A percentile compares a stretch with the other conserved stretches of the same genome.
These are phyloP conservation scores for Saccopteryx leptura DNA, from an alignment of 2,113 vertebrate genomes.

Conservation along the genomic window DNA sequence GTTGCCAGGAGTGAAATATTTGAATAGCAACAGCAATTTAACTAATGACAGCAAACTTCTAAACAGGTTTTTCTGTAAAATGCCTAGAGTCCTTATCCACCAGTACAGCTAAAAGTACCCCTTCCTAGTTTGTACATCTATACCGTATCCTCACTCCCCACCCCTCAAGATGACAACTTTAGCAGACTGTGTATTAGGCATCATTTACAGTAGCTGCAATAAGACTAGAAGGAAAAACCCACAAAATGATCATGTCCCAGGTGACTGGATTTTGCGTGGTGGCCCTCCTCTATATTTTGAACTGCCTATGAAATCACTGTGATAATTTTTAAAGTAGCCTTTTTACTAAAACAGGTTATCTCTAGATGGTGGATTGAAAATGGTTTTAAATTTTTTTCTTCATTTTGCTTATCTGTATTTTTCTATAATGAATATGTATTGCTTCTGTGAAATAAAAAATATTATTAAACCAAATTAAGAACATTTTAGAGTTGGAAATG, in stretches of 20 bases:
- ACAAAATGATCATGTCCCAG: not conserved
- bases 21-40: not conserved
- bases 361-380: not conserved
- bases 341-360: conserved; percentile 2
- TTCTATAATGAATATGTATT: conserved; percentile 32
- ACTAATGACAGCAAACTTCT: not conserved
- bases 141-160: too few relatives aligned
- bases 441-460: conserved; percentile 15
- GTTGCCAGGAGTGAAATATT: not conserved
- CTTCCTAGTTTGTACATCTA: not conserved
- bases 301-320: not conserved
- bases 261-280: not conserved
- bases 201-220: not conserved
- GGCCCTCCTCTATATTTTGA: not conserved
- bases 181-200: not conserved
- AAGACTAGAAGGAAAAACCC: not conserved
- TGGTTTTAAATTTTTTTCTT: not conserved
- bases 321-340: not conserved
- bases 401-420: conserved; percentile 43
- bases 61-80: not conserved
- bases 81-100: not conserved
- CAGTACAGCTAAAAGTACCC: not conserved
- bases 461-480: conserved; percentile 33
- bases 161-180: not conserved
- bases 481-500: conserved; percentile 53